Conservation (phyloP, 1,140 invertebrate genomes). For the Hirudo medicinalis region DNA sequence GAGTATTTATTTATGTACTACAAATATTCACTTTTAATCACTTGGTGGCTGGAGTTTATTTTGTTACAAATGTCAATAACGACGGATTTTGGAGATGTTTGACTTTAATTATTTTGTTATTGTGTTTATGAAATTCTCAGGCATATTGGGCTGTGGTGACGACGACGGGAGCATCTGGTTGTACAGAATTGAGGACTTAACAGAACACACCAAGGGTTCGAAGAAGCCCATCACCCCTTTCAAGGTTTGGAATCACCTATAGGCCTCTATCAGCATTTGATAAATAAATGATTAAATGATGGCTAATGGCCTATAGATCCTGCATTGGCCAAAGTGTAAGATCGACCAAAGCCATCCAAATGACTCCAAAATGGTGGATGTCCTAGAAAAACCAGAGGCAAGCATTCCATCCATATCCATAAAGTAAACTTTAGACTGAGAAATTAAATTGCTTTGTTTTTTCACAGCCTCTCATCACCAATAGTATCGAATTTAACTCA, state of each 20-base stretch:
- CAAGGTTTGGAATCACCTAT: not conserved
- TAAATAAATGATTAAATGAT: not conserved
- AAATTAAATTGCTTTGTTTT: not conserved
- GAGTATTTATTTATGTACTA: too few relatives aligned
- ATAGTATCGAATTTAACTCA: not conserved
- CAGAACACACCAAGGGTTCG: too few relatives aligned
- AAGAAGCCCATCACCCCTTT: not conserved
- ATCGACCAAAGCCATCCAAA: not conserved
- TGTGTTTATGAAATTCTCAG: not conserved
- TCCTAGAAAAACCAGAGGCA: constrained; percentile 11
- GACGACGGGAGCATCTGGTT: constrained; percentile 13
- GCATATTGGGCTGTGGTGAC: constrained; percentile 2
- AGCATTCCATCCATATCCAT: too few relatives aligned
- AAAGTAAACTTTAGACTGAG: not conserved
- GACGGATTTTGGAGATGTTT: not conserved
- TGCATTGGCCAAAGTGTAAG: constrained; percentile 9
- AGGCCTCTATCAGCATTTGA: not conserved
- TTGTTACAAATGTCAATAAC: too few relatives aligned
- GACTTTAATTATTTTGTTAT: too few relatives aligned
- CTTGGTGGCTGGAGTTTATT: too few relatives aligned
- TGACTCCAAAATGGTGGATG: constrained; percentile 11
- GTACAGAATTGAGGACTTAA: not conserved
- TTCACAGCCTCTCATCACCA: not conserved
- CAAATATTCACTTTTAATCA: too few relatives aligned
- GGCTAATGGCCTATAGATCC: not conserved